Evolutionary conservation across 2,113 vertebrate species (phyloP), one percentile per base, ranked within the genome.

Genomic region (Hyaena hyaena): DNA sequence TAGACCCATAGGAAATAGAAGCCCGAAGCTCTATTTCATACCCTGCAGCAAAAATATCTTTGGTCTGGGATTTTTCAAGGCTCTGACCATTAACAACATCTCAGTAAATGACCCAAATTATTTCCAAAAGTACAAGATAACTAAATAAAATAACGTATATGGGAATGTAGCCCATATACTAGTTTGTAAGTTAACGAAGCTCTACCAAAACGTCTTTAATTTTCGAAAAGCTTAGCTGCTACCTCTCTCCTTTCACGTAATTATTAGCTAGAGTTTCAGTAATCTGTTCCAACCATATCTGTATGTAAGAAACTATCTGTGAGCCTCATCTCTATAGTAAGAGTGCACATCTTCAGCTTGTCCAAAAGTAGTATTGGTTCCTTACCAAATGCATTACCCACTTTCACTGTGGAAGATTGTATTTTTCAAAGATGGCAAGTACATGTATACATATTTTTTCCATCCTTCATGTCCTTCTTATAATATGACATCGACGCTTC

Each of bases 51-150:
- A 76, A 88, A 74, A 35, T 80, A 85, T 58, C 24, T 71, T 85
- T 80, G 79, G 77, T 11, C 35, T 93, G 63, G 84, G 55, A 69
- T 69, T 77, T 88, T 92, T 82, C 43, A 83, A 96, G 76, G 26
- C 48, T 69, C 83, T 92, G 84, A 39, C 74, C 33, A 63, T 88
- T 83, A 84, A 83, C 92, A 69, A 58, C 87, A 74, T 81, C 45
- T 81, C 66, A 91, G 45, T 88, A 87, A 94, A 77, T 43, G 53
- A 88, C 55, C 2, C 35, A 84, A 88, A 84, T 68, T 69, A 73
- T 84, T 95, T 73, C 43, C 28, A 95, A 79, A 16, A 84, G 1
- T 71, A 35, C 31, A 61, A 95, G 77, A 76, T 53, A 69, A 92
- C 68, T 83, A 92, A 83, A 21, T 69, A 88, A 88, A 96, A 77